phyloP scores from a whole-genome alignment of 2,113 vertebrate genomes.

The Caloenas nicobarica region DNA sequence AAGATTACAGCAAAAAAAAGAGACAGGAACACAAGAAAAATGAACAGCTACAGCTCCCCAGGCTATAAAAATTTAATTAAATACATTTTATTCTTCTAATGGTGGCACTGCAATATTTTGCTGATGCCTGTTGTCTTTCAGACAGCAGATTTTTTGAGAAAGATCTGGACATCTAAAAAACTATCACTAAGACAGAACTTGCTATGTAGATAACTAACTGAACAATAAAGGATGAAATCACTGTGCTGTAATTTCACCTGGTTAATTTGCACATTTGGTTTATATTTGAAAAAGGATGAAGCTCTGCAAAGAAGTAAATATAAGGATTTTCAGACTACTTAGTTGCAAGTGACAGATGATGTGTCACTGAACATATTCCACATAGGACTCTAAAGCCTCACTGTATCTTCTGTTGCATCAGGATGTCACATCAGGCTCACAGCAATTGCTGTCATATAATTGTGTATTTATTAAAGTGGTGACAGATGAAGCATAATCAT shows the following conservation, averaged over 20 bases:
- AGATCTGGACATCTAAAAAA: neutral
- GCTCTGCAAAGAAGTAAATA: neutral
- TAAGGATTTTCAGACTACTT: neutral
- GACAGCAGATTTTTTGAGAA: neutral
- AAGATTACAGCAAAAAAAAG: neutral
- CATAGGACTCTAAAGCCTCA: neutral
- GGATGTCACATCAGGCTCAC: neutral
- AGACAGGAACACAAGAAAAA: neutral
- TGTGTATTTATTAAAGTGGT: neutral
- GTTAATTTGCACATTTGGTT: neutral
- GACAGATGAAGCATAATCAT: neutral
- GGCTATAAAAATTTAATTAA: neutral
- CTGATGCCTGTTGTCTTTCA: neutral
- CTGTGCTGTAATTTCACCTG: neutral
- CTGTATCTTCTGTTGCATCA: neutral
- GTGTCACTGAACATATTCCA: neutral
- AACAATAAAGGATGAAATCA: neutral
- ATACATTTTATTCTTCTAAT: neutral
- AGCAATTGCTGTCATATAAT: neutral
- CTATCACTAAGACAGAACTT: neutral
- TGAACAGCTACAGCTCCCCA: neutral
- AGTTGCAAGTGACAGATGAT: neutral
- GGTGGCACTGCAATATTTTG: neutral
- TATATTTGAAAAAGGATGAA: neutral
- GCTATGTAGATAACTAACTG: neutral